Conservation (phyloP, 2,113 vertebrate species). For the Coracopsis vasa region DNA sequence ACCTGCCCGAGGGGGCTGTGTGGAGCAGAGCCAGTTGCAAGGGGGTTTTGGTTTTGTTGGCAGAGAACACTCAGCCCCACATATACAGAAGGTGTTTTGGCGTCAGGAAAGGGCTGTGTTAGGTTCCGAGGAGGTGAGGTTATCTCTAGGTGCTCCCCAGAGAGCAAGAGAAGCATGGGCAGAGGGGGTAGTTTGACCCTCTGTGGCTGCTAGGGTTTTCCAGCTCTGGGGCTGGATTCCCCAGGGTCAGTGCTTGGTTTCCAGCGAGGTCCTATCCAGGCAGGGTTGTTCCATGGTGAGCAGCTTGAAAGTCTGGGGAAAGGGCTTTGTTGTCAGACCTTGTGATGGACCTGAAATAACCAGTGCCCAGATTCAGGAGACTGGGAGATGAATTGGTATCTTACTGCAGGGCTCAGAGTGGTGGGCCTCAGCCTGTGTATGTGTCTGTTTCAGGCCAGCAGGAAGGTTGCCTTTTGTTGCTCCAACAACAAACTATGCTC, state of each 20-base stretch:
- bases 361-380: not conserved
- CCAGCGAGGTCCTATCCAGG: not conserved
- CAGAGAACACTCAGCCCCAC: not conserved
- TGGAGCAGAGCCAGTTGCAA: not conserved
- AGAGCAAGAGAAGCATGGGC: not conserved
- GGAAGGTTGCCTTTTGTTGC: not conserved
- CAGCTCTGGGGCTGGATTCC: not conserved
- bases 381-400: not conserved
- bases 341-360: not conserved
- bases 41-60: not conserved
- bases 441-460: not conserved
- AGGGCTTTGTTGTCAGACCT: not conserved
- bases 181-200: not conserved
- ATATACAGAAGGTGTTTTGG: not conserved
- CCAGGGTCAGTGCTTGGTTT: not conserved
- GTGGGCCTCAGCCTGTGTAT: accelerated
- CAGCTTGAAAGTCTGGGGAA: not conserved
- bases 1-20: not conserved
- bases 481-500: not conserved
- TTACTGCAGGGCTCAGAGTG: not conserved
- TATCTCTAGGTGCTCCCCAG: not conserved
- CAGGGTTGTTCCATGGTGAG: not conserved
- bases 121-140: not conserved
- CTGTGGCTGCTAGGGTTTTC: not conserved
- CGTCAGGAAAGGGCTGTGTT: not conserved